Percentiles rank a stretch among this genome's conserved stretches.
These are phyloP conservation scores for Aphodius granarius DNA, from an alignment of 2,888 invertebrate genomes.

Conservation along the genomic window DNA sequence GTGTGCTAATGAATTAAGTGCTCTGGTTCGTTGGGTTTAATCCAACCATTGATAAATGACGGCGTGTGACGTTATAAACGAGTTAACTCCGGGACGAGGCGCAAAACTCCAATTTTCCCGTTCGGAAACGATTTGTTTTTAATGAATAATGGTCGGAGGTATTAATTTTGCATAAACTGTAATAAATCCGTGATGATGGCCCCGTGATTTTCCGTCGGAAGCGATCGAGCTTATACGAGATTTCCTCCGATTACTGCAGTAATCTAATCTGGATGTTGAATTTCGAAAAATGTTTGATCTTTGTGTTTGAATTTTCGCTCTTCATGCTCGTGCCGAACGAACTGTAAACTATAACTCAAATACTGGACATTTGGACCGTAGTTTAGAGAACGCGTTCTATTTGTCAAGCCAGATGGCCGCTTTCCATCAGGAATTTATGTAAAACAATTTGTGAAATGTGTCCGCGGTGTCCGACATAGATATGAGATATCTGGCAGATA, in stretches of 20 bases:
- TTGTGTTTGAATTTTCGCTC: no score
- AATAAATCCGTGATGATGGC: not conserved
- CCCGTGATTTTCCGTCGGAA: not conserved
- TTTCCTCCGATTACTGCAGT: not conserved
- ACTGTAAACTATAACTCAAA: not conserved
- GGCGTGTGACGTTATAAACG: not conserved
- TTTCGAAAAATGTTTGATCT: no score
- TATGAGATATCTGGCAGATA: not conserved
- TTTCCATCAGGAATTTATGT: not conserved
- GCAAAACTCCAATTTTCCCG: not conserved
- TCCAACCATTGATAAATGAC: not conserved
- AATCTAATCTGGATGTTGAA: no score
- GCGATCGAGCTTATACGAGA: not conserved
- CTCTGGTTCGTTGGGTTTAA: not conserved
- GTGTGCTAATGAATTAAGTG: no score
- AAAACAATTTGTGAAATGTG: not conserved
- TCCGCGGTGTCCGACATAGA: not conserved
- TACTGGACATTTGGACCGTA: not conserved
- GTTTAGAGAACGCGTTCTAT: not conserved
- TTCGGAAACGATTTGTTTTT: not conserved
- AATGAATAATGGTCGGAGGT: not conserved
- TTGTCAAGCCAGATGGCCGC: not conserved
- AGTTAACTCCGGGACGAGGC: not conserved
- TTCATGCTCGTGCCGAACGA: no score
- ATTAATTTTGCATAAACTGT: not conserved